A percentile compares a stretch with the other conserved stretches of the same genome.
Evolutionary conservation across 1,140 invertebrate species (phyloP).

Genomic region (Matsumurasca onukii): DNA sequence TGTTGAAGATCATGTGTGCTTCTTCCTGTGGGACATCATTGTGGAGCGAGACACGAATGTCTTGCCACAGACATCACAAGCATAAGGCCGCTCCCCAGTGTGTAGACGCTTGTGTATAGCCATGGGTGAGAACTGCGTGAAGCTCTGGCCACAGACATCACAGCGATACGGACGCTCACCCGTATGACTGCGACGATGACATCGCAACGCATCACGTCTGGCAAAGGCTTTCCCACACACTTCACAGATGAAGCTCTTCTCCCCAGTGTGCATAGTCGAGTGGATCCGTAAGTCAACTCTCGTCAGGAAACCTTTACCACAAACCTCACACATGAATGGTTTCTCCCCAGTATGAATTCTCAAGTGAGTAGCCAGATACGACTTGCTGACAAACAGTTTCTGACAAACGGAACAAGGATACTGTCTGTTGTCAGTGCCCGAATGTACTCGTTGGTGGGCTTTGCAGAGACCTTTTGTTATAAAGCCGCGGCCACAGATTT

Average conservation of each 20-base stretch:
- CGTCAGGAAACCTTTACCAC: conserved; percentile 66
- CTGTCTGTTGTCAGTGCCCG: conserved; percentile 63
- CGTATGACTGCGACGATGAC: conserved; percentile 66
- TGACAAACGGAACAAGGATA: conserved; percentile 67
- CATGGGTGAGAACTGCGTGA: conserved; percentile 64
- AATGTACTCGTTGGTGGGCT: conserved; percentile 69
- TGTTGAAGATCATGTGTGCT: conserved; percentile 46
- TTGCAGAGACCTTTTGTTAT: conserved; percentile 75
- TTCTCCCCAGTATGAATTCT: conserved; percentile 87
- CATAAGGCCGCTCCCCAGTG: conserved; percentile 78
- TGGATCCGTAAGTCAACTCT: conserved; percentile 59
- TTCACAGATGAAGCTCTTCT: conserved; percentile 69
- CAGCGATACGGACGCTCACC: conserved; percentile 54
- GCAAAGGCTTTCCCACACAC: conserved; percentile 67
- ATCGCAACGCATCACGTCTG: conserved; percentile 64
- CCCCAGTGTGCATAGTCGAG: conserved; percentile 84
- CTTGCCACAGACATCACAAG: conserved; percentile 69
- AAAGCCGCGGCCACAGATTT: conserved; percentile 75
- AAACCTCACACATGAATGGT: conserved; percentile 66
- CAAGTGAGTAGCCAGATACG: conserved; percentile 79
- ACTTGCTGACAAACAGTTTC: conserved; percentile 70
- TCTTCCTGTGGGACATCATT: conserved; percentile 61
- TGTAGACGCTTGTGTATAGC: conserved; percentile 63
- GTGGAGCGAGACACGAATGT: conserved; percentile 59
- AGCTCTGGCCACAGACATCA: conserved; percentile 62